A percentile compares a stretch with the other conserved stretches of the same genome.
phyloP scores from a whole-genome alignment of 2,797 vertebrate genomes.

The Semotilus atromaculatus region DNA sequence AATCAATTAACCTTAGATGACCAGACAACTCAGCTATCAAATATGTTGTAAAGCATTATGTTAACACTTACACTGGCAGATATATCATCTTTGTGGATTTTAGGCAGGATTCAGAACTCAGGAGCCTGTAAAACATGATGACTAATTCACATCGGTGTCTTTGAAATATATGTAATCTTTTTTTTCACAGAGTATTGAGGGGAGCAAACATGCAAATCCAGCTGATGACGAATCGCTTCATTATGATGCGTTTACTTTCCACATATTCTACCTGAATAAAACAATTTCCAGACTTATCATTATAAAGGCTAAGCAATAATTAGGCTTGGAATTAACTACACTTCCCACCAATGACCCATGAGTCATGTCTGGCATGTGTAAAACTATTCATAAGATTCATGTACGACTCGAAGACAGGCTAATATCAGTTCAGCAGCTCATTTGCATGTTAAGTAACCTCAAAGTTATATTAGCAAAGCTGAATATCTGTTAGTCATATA shows the following conservation, averaged over 20 bases:
- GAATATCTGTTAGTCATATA: slow-evolving; percentile 13
- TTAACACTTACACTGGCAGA: slow-evolving; percentile 45
- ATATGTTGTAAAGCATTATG: slow-evolving; percentile 21
- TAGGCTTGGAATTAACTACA: neutral
- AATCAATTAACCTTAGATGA: neutral
- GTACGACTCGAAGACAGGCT: neutral
- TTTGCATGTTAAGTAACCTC: slow-evolving; percentile 50
- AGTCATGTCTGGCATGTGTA: neutral
- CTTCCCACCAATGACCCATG: neutral
- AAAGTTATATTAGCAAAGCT: slow-evolving; percentile 4
- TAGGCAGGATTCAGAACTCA: slow-evolving; percentile 48
- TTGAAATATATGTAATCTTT: slow-evolving; percentile 41
- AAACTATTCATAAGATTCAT: neutral
- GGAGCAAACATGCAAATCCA: slow-evolving; percentile 42
- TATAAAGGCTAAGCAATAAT: neutral
- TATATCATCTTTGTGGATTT: slow-evolving; percentile 43
- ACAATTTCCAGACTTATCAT: neutral
- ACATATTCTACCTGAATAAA: neutral
- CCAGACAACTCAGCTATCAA: slow-evolving; percentile 9
- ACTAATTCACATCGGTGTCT: slow-evolving; percentile 45
- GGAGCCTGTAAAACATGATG: slow-evolving; percentile 47
- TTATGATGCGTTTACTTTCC: neutral
- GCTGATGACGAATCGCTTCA: slow-evolving; percentile 22
- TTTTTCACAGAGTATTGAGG: slow-evolving; percentile 3
- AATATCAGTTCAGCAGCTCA: slow-evolving; percentile 20